phyloP scores from a whole-genome alignment of 2,113 vertebrate genomes.

The Cynoglossus semilaevis region DNA sequence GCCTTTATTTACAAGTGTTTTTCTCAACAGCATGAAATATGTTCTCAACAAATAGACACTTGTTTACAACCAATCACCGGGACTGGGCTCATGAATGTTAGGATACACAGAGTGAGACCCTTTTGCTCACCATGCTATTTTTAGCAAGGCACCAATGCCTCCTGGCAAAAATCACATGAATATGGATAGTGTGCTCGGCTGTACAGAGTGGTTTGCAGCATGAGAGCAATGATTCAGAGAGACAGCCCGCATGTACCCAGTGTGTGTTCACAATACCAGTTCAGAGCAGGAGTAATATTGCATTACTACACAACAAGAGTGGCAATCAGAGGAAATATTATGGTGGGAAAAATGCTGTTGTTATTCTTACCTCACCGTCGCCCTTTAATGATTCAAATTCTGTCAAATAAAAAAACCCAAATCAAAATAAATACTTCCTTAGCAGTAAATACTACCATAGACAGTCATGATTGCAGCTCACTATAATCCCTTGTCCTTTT shows the following conservation, averaged over 20 bases:
- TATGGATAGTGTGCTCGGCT: slow-evolving; percentile 76
- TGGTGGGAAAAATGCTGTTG: neutral
- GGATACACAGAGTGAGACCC: slow-evolving; percentile 67
- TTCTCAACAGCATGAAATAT: slow-evolving; percentile 37
- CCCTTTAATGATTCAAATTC: neutral
- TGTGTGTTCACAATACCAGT: slow-evolving; percentile 48
- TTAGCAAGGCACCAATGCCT: slow-evolving; percentile 80
- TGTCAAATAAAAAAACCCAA: neutral
- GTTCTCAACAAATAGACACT: slow-evolving; percentile 49
- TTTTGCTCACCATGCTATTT: slow-evolving; percentile 78
- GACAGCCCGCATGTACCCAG: slow-evolving; percentile 62
- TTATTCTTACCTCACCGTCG: too few species aligned
- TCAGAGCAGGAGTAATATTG: slow-evolving; percentile 19
- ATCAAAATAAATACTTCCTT: neutral
- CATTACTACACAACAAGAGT: slow-evolving; percentile 17
- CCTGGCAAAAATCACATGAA: slow-evolving; percentile 79
- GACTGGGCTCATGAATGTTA: slow-evolving; percentile 59
- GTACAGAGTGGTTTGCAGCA: slow-evolving; percentile 67
- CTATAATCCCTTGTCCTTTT: slow-evolving; percentile 43
- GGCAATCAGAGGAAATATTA: neutral
- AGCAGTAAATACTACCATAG: too few species aligned
- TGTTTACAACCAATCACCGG: slow-evolving; percentile 68
- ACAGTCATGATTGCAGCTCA: slow-evolving; percentile 16
- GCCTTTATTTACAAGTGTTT: slow-evolving; percentile 58
- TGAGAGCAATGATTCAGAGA: slow-evolving; percentile 68